These are phyloP conservation scores for Drosophila histrio DNA, from an alignment of 2,888 invertebrate species.

Conservation along the genomic window DNA sequence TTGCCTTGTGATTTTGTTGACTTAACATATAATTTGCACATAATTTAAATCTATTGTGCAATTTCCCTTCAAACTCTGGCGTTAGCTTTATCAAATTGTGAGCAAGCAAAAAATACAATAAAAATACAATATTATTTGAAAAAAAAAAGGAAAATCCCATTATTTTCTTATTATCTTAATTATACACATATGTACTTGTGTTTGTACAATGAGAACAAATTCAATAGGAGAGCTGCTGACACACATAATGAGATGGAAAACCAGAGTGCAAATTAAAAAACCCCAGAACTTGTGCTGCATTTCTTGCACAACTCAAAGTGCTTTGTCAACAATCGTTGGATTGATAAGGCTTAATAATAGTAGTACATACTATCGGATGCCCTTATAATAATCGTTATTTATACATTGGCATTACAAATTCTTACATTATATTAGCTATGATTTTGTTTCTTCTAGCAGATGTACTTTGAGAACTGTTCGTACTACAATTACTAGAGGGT, in stretches of 20 bases:
- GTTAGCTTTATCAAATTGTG: constrained; percentile 41
- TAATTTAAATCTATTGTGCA: constrained; percentile 39
- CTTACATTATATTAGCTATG: not conserved
- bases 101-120: constrained; percentile 26
- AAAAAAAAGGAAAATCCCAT: constrained; percentile 15
- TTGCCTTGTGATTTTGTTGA: not conserved
- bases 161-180: constrained; percentile 28
- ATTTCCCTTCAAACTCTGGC: constrained; percentile 7
- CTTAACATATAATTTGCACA: constrained; percentile 18
- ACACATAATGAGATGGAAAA: not conserved
- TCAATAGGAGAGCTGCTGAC: not conserved
- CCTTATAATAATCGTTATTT: not conserved
- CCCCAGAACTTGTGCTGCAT: not conserved
- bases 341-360: constrained; percentile 6
- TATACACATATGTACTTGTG: not conserved
- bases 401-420: not conserved
- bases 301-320: not conserved
- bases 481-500: too few species aligned
- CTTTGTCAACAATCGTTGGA: not conserved
- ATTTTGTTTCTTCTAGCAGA: too few species aligned
- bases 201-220: not conserved
- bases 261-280: not conserved
- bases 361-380: not conserved
- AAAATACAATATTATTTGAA: constrained; percentile 5
- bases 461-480: too few species aligned